Evolutionary conservation across 2,113 vertebrate species (phyloP), one percentile per base, ranked within the genome.

Genomic region (Pogonocichla stellata): DNA sequence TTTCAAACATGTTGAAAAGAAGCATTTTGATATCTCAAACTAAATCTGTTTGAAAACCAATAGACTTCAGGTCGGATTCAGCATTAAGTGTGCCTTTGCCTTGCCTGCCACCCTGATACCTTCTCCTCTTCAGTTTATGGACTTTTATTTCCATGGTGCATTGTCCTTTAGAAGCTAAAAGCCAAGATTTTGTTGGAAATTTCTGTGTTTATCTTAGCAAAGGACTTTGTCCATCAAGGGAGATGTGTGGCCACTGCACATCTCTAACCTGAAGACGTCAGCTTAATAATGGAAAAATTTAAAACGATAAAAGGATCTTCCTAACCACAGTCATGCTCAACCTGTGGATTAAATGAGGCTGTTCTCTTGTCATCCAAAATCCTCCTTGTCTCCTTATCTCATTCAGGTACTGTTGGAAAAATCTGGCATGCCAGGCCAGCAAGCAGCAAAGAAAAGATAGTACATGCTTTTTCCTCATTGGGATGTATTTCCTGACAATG

Each of bases 1-100:
- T 93, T 95, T 94, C 84, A 88, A 77, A 62, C 34, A 61, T 65
- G 42, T 43, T 28, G 54, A 80, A 62, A 77, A 80, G 45, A 88
- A 92, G 51, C 33, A 74, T 88, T 95, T 90, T 90, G 23, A 34
- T 65, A 90, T 75, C 66, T 80, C 66, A 80, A 50, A 95, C 20
- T 4, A 6, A 88, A 31, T 19, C 42, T 42, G 10, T 69, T 84
- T 65, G 75, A 82, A 31, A 43, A 15, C 26, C 67, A 79, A 31
- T 12, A 67, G 38, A 62, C 9, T 91, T 71, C 23, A 77, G 53
- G 31, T 25, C 33, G 57, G 33, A 67, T 61, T 64, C 36, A 42
- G 19, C 2, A 3, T 60, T 91, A 53, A 78, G 71, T 33, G 12
- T 81, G 9, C 79, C 48, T 65, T 70, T 57, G 13, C 10, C 20